These are phyloP conservation scores for Mirza zaza DNA, from an alignment of 2,113 vertebrate species.

Conservation along the genomic window DNA sequence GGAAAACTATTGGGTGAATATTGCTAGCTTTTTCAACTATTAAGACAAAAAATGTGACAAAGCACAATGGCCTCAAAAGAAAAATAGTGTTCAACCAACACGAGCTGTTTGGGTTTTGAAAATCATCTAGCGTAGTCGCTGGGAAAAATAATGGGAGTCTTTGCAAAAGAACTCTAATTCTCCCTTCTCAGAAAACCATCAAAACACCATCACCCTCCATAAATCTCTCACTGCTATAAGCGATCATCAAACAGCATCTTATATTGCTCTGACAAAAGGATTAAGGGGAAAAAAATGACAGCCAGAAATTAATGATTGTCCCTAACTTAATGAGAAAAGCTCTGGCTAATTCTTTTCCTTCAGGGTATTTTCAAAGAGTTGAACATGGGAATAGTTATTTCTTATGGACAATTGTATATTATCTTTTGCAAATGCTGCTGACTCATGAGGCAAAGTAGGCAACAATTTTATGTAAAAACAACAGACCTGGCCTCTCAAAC, in stretches of 20 bases:
- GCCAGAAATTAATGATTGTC: background rate
- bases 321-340: background rate
- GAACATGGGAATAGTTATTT: background rate
- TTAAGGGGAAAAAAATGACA: background rate
- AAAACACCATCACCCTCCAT: fast-evolving
- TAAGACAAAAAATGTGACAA: background rate
- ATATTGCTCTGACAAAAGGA: background rate
- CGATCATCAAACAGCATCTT: background rate
- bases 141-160: background rate
- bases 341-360: background rate
- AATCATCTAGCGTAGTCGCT: background rate
- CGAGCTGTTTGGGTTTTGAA: background rate
- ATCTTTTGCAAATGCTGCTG: background rate
- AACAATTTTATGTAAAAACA: background rate
- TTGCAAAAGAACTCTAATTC: background rate
- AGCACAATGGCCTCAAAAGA: background rate
- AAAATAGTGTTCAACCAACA: background rate
- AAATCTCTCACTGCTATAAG: background rate
- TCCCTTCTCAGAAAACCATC: slow-evolving; percentile 18
- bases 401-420: background rate
- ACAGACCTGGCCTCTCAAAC: background rate
- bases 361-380: background rate
- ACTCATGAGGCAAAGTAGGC: background rate
- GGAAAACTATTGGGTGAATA: background rate
- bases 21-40: background rate